Evolutionary conservation across 2,113 vertebrate species (phyloP), one percentile per base, ranked within the genome.

Genomic region (Leucopsar rothschildi): DNA sequence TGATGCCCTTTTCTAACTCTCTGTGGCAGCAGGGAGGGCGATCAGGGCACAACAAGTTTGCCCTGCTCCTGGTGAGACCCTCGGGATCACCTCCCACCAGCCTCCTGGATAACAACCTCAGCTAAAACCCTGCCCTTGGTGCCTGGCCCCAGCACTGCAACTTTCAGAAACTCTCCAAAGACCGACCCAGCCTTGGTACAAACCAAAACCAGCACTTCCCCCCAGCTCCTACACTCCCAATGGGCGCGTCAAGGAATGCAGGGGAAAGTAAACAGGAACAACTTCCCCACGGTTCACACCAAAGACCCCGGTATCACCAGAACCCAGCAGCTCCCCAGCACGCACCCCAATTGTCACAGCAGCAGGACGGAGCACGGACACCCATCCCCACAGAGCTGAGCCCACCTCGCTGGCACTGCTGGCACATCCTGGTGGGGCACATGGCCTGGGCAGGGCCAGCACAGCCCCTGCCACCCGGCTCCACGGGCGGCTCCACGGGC

Each of bases 71-170:
- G 9, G 11, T 0, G 0, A 37, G 17, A 44, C 15, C 20, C 5
- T 10, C 21, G 4, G 44, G 3, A 19, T 59, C 73, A 31, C 49
- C 37, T 13, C 49, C 40, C 1, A 0, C 11, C 2, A 53, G 23
- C 29, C 42, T 15, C 4, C 31, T 2, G 8, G 12, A 5, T 16
- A 35, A 33, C 3, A 42, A 22, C 42, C 21, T 24, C 8, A 0
- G 22, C n/a, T 21, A 33, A 70, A 77, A 12, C 50, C 73, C 31
- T 39, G 1, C 49, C 73, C 71, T 14, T 6, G 33, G 42, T 8
- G 5, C 35, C 11, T 0, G 0, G 35, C 13, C 11, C 20, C 0
- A 0, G 15, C 0, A 0, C 71, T 45, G 35, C 4, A 4, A 9
- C 45, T 3, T 24, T 10, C 37, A 1, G 12, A 45, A 84, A 72